phyloP scores from a whole-genome alignment of 1,140 invertebrate species.

The Trinorchestia longiramus region DNA sequence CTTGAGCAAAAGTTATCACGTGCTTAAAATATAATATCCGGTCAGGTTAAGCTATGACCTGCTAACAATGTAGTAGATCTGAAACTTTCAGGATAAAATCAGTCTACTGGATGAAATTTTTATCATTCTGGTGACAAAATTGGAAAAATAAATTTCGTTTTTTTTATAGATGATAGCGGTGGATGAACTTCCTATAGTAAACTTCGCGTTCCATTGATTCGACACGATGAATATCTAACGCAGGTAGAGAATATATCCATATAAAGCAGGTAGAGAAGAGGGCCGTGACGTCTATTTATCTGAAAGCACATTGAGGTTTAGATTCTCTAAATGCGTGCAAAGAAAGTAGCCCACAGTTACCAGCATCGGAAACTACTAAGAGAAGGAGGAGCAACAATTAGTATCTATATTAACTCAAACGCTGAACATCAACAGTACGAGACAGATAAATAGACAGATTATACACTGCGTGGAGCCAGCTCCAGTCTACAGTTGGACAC shows the following conservation, averaged over 20 bases:
- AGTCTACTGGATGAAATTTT: not conserved
- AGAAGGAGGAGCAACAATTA: not conserved
- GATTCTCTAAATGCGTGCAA: not conserved
- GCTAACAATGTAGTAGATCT: not conserved
- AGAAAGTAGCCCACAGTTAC: not conserved
- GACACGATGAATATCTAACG: not conserved
- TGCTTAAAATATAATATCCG: not conserved
- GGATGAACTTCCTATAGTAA: not conserved
- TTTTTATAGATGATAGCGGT: not conserved
- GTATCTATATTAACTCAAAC: not conserved
- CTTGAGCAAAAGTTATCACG: not conserved
- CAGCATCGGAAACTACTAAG: not conserved
- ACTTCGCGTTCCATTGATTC: not conserved
- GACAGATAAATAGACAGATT: not conserved
- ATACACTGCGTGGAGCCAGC: slow-evolving; percentile 28
- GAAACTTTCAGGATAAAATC: not conserved
- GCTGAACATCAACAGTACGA: not conserved
- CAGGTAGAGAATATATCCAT: not conserved
- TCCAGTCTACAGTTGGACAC: not conserved
- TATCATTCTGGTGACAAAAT: not conserved
- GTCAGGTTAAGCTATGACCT: not conserved
- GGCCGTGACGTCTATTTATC: not conserved
- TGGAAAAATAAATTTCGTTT: not conserved
- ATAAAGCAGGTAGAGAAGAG: not conserved
- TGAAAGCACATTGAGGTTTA: not conserved